Conservation (phyloP, 2,113 vertebrate genomes). For the Lanius collurio region DNA sequence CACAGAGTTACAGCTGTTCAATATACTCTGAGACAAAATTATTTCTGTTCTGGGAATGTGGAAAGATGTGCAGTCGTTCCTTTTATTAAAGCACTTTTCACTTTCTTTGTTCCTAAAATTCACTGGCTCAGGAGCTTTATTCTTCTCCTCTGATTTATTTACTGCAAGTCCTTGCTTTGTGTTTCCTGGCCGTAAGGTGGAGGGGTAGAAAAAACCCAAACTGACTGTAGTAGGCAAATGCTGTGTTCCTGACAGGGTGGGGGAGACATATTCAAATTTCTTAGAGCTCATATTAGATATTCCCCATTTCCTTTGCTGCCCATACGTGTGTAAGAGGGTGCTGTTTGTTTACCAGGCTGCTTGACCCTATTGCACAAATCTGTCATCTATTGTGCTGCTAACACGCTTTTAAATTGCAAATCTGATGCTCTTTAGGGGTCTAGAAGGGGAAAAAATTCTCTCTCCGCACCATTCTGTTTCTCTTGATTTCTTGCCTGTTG, state of each 20-base stretch:
- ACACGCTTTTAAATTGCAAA: slow-evolving; percentile 81
- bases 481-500: slow-evolving; percentile 80
- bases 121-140: slow-evolving; percentile 51
- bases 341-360: slow-evolving; percentile 79
- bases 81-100: slow-evolving; percentile 46
- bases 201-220: neutral
- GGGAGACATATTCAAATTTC: slow-evolving; percentile 73
- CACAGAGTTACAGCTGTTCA: slow-evolving; percentile 34
- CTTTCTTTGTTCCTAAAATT: slow-evolving; percentile 69
- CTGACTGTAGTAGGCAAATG: slow-evolving; percentile 59
- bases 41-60: slow-evolving; percentile 47
- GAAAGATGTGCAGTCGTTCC: slow-evolving; percentile 30
- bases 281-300: slow-evolving; percentile 70
- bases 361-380: slow-evolving; percentile 81
- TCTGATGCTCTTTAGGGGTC: slow-evolving; percentile 77
- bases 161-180: slow-evolving; percentile 34
- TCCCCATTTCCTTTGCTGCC: slow-evolving; percentile 60
- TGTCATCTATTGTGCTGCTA: slow-evolving; percentile 79
- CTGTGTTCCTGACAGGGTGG: slow-evolving; percentile 21
- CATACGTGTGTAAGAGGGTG: slow-evolving; percentile 65
- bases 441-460: slow-evolving; percentile 57
- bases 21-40: slow-evolving; percentile 49
- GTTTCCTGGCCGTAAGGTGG: slow-evolving; percentile 56
- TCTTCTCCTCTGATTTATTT: slow-evolving; percentile 50
- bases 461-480: slow-evolving; percentile 73